These are phyloP conservation scores for Benitochromis conjunctus DNA, from an alignment of 2,113 vertebrate genomes.

Conservation along the genomic window DNA sequence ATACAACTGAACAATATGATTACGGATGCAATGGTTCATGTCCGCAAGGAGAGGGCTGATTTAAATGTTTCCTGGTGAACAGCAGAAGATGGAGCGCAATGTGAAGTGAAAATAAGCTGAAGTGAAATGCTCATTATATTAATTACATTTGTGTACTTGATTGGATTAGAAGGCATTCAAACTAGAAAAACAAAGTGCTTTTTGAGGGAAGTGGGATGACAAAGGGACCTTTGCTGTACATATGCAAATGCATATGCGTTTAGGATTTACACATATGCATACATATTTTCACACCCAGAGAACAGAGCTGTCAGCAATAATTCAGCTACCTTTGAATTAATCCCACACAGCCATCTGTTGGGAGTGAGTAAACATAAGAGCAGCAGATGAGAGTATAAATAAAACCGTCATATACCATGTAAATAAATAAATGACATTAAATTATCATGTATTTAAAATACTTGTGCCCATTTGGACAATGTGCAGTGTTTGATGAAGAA, in stretches of 20 bases:
- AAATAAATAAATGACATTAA: neutral
- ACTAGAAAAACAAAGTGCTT: neutral
- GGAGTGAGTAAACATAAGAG: neutral
- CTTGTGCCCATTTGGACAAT: neutral
- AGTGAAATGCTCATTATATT: neutral
- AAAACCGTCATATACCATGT: neutral
- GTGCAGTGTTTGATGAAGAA: neutral
- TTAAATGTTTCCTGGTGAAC: neutral
- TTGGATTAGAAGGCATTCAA: neutral
- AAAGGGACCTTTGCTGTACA: neutral
- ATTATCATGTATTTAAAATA: neutral
- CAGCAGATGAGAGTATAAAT: neutral
- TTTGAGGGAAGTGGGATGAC: neutral
- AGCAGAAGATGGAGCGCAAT: neutral
- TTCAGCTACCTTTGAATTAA: neutral
- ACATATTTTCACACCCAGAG: neutral
- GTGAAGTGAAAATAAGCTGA: neutral
- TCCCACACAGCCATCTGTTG: slow-evolving; percentile 50
- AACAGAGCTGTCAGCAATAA: neutral
- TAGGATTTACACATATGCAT: neutral
- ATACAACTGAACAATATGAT: neutral
- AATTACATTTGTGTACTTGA: neutral
- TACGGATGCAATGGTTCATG: neutral
- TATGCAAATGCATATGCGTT: neutral
- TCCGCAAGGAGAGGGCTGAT: neutral